phyloP scores from a whole-genome alignment of 1,140 invertebrate genomes.

The Procambarus clarkii region DNA sequence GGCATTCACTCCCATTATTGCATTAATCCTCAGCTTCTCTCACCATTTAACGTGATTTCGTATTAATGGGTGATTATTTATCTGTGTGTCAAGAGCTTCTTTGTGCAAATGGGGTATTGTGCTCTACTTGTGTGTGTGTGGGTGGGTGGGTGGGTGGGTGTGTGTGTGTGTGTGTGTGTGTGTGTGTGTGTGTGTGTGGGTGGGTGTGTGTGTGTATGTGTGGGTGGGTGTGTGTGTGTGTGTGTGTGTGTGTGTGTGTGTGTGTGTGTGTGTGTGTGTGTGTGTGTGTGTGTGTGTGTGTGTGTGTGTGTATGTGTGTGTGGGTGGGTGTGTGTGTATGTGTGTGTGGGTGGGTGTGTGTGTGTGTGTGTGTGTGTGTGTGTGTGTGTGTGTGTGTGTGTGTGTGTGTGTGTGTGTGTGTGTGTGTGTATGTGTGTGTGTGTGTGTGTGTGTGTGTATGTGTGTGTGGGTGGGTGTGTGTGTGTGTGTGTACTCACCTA shows the following conservation, averaged over 20 bases:
- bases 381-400: not conserved
- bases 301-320: not conserved
- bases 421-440: too few species aligned
- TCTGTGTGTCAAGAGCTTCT: not conserved
- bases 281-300: slow-evolving; percentile 2
- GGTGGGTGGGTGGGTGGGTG: not conserved
- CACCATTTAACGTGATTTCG: not conserved
- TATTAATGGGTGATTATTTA: not conserved
- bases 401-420: slow-evolving; percentile 2
- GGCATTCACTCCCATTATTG: too few species aligned
- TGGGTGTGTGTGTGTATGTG: not conserved
- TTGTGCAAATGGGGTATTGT: not conserved
- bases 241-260: not conserved
- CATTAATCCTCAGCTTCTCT: not conserved
- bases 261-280: slow-evolving; percentile 2
- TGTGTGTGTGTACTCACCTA: too few species aligned
- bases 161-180: too few species aligned
- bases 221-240: not conserved
- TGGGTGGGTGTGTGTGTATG: not conserved
- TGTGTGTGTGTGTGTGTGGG: not conserved
- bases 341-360: too few species aligned
- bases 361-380: not conserved
- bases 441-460: too few species aligned
- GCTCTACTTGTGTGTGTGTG: not conserved
- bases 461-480: too few species aligned